phyloP scores from a whole-genome alignment of 1,140 invertebrate genomes.

The Delia radicum region DNA sequence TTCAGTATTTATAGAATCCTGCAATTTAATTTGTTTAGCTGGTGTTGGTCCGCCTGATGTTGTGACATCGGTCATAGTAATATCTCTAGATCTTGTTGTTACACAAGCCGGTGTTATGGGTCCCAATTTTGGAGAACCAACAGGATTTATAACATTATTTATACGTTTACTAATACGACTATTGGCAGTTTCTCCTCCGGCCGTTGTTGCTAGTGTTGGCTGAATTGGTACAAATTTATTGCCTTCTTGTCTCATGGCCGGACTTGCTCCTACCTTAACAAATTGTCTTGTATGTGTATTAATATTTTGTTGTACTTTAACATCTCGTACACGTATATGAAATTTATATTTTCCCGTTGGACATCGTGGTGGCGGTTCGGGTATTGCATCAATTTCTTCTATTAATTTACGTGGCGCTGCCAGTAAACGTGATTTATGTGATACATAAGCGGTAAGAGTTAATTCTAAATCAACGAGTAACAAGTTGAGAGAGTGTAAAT shows the following conservation, averaged over 20 bases:
- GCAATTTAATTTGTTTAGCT: conserved; percentile 9
- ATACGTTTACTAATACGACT: conserved; percentile 43
- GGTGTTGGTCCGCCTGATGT: background rate
- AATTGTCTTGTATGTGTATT: conserved; percentile 33
- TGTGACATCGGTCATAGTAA: background rate
- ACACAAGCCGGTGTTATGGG: background rate
- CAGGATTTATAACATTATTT: conserved; percentile 43
- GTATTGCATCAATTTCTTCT: conserved; percentile 69
- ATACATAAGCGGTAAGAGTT: conserved; percentile 76
- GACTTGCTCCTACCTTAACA: conserved; percentile 51
- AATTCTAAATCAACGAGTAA: conserved; percentile 70
- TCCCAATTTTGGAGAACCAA: conserved; percentile 34
- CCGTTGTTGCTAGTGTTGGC: background rate
- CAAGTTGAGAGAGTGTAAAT: conserved; percentile 71
- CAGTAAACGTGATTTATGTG: conserved; percentile 75
- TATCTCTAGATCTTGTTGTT: background rate
- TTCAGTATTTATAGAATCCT: conserved; percentile 2
- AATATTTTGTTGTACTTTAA: conserved; percentile 44
- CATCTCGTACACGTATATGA: conserved; percentile 48
- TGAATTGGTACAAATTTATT: conserved; percentile 45
- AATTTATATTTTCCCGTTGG: conserved; percentile 62
- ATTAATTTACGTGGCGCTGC: conserved; percentile 73
- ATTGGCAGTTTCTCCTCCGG: conserved; percentile 30
- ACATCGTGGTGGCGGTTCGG: conserved; percentile 65
- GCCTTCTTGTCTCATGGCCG: conserved; percentile 50